Evolutionary conservation across 1,140 invertebrate species (phyloP).

Genomic region (Drosophila pachea): DNA sequence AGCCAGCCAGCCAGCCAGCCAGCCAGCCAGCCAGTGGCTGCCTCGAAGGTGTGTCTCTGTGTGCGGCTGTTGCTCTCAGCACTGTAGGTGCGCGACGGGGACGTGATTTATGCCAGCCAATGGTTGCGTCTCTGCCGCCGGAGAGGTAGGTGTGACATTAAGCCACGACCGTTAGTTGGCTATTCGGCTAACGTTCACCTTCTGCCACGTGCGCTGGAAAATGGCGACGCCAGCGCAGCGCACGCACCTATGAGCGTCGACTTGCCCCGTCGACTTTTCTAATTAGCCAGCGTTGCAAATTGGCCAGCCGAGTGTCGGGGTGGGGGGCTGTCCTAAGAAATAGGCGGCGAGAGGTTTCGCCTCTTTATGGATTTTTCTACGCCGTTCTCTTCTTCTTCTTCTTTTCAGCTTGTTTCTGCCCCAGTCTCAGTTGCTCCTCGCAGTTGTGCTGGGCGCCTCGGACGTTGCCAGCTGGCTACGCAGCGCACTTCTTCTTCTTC

Average conservation of each 20-base stretch:
- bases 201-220: slow-evolving; percentile 68
- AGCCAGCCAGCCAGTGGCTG: slow-evolving; percentile 42
- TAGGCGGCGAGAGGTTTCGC: slow-evolving; percentile 53
- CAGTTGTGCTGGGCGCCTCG: background rate
- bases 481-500: slow-evolving; percentile 2
- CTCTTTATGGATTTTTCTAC: slow-evolving; percentile 77
- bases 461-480: slow-evolving; percentile 34
- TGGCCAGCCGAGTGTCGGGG: no score
- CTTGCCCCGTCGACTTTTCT: slow-evolving; percentile 52
- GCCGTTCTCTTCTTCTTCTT: no score
- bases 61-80: slow-evolving; percentile 49
- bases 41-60: slow-evolving; percentile 64
- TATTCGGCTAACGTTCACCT: slow-evolving; percentile 49
- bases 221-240: slow-evolving; percentile 56
- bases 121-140: slow-evolving; percentile 72
- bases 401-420: slow-evolving; percentile 15
- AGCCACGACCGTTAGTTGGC: slow-evolving; percentile 50
- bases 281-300: slow-evolving; percentile 58
- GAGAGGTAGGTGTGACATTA: slow-evolving; percentile 75
- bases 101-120: slow-evolving; percentile 79
- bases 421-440: background rate
- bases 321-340: background rate
- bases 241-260: slow-evolving; percentile 63
- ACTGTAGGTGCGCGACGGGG: slow-evolving; percentile 59
- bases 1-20: background rate